phyloP scores from a whole-genome alignment of 2,888 invertebrate species.

The Malthinus seriepunctatus region DNA sequence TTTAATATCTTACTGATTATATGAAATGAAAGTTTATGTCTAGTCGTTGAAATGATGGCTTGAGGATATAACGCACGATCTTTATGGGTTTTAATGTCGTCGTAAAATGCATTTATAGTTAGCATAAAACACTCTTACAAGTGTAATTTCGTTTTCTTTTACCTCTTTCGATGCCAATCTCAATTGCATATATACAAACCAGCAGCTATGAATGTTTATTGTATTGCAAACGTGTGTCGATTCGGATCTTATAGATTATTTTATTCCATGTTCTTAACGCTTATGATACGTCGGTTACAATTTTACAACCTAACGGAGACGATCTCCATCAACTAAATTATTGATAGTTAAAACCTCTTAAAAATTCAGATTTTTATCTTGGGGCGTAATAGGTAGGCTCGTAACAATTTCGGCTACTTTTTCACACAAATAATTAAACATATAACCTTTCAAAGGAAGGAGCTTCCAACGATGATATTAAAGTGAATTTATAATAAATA shows the following conservation, averaged over 20 bases:
- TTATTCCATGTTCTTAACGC: neutral
- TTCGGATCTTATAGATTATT: conserved; percentile 8
- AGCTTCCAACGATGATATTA: too few relatives aligned
- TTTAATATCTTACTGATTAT: conserved; percentile 33
- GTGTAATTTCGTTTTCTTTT: conserved; percentile 22
- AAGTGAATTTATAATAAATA: too few relatives aligned
- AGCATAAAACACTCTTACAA: conserved; percentile 30
- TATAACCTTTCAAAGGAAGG: too few relatives aligned
- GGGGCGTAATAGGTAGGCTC: too few relatives aligned
- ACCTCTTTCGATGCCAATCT: conserved; percentile 17
- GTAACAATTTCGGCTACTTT: too few relatives aligned
- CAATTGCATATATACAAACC: conserved; percentile 6
- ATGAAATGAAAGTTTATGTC: conserved; percentile 34
- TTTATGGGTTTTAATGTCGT: conserved; percentile 34
- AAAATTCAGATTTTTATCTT: too few relatives aligned
- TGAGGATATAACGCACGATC: conserved; percentile 31
- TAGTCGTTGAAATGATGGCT: conserved; percentile 32
- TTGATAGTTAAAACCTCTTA: too few relatives aligned
- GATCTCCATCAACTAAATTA: too few relatives aligned
- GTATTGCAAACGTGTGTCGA: conserved; percentile 13
- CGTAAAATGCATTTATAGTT: conserved; percentile 32
- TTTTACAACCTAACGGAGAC: too few relatives aligned
- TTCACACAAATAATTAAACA: too few relatives aligned
- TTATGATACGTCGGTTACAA: too few relatives aligned
- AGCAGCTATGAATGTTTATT: conserved; percentile 18